Conservation (phyloP, 2,113 vertebrate species). For the Condylura cristata region DNA sequence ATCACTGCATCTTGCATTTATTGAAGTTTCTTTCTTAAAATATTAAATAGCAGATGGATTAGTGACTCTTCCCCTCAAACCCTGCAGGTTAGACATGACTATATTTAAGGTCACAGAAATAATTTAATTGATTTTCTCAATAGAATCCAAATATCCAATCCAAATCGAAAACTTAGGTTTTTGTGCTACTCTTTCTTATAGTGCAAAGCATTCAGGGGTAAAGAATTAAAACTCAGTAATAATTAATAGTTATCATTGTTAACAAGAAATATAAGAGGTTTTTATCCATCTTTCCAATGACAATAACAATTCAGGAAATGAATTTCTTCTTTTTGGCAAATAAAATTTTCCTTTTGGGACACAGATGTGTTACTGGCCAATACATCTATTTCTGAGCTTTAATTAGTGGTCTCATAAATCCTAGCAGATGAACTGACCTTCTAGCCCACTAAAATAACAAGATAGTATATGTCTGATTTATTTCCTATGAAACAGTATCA, state of each 20-base stretch:
- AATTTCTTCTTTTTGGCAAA: not conserved
- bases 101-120: not conserved
- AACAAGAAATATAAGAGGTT: not conserved
- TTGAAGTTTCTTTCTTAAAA: not conserved
- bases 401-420: constrained; percentile 69
- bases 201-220: not conserved
- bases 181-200: not conserved
- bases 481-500: constrained; percentile 57
- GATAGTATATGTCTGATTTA: constrained; percentile 21
- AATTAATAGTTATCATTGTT: not conserved
- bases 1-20: not conserved
- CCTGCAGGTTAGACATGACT: not conserved
- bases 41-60: not conserved
- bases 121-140: not conserved
- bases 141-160: not conserved
- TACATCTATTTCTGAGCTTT: constrained; percentile 58
- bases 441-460: constrained; percentile 59
- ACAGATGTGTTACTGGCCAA: not conserved
- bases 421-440: not conserved
- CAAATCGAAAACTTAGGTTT: constrained; percentile 4
- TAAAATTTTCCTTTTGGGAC: not conserved
- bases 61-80: not conserved
- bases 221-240: constrained; percentile 1
- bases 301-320: constrained; percentile 26
- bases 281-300: not conserved